phyloP scores from a whole-genome alignment of 2,113 vertebrate genomes.

The Clinocottus analis region DNA sequence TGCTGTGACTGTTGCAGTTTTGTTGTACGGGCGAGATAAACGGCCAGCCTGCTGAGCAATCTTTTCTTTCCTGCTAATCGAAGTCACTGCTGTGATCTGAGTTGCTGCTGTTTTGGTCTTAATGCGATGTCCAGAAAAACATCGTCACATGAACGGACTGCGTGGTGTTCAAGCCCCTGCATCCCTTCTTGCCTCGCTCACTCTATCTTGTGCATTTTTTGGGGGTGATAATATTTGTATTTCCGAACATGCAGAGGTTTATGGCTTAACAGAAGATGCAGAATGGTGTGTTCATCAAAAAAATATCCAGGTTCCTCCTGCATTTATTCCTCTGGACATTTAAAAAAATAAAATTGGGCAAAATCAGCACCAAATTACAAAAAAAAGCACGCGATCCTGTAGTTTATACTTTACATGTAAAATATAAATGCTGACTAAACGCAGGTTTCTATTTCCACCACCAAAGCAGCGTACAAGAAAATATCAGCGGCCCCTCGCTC shows the following conservation, averaged over 20 bases:
- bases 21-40: conserved; percentile 1
- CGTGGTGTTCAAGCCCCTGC: neutral
- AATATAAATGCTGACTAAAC: neutral
- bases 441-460: neutral
- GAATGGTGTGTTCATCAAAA: neutral
- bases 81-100: conserved; percentile 39
- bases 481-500: neutral
- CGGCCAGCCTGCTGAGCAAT: conserved; percentile 19
- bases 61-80: conserved; percentile 16
- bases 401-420: neutral
- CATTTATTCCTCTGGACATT: neutral
- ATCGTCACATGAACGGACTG: neutral
- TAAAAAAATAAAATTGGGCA: too few relatives aligned
- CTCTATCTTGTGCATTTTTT: neutral
- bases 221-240: neutral
- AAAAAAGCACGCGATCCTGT: neutral
- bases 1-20: conserved; percentile 26
- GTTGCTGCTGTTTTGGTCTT: conserved; percentile 35
- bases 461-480: neutral
- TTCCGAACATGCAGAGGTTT: neutral
- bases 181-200: neutral
- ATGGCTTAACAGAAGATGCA: neutral
- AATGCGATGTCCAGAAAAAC: conserved; percentile 18
- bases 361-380: neutral
- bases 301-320: neutral